Percentiles rank a stretch among this genome's conserved stretches.
phyloP scores from a whole-genome alignment of 64 coral and sea anemone genomes.

The Porites lutea region DNA sequence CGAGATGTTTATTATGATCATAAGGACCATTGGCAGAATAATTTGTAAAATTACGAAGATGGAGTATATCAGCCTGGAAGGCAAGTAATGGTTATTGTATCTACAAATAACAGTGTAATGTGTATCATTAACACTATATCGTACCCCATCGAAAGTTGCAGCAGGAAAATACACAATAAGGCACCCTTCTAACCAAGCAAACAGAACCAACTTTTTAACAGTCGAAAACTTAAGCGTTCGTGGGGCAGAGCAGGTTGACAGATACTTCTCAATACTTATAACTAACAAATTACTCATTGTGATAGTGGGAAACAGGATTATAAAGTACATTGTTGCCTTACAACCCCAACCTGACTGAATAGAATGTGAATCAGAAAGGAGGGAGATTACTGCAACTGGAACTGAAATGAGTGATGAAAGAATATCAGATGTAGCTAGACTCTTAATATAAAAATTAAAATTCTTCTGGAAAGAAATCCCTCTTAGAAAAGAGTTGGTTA shows the following conservation, averaged over 20 bases:
- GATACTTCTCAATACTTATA: conserved; percentile 23
- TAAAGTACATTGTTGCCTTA: background rate
- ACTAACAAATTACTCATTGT: conserved; percentile 47
- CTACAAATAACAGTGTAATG: conserved; percentile 23
- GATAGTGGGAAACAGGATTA: conserved; percentile 12
- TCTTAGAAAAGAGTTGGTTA: background rate
- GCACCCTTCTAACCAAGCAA: background rate
- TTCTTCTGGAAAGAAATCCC: background rate
- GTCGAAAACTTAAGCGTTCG: background rate
- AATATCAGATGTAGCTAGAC: conserved; percentile 1
- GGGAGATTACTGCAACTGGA: background rate
- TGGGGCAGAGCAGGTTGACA: background rate
- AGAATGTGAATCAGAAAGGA: background rate
- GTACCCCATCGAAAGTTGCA: background rate
- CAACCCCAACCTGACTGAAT: conserved; percentile 11
- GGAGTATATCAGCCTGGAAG: background rate
- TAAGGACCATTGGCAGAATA: conserved; percentile 9
- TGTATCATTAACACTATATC: background rate
- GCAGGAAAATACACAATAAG: background rate
- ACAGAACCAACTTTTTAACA: background rate
- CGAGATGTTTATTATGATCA: background rate
- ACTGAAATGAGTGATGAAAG: background rate
- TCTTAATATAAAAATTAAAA: background rate
- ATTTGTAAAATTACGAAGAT: background rate
- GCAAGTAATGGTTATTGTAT: background rate